phyloP scores from a whole-genome alignment of 2,888 invertebrate species.

The Drosophila neotestacea region DNA sequence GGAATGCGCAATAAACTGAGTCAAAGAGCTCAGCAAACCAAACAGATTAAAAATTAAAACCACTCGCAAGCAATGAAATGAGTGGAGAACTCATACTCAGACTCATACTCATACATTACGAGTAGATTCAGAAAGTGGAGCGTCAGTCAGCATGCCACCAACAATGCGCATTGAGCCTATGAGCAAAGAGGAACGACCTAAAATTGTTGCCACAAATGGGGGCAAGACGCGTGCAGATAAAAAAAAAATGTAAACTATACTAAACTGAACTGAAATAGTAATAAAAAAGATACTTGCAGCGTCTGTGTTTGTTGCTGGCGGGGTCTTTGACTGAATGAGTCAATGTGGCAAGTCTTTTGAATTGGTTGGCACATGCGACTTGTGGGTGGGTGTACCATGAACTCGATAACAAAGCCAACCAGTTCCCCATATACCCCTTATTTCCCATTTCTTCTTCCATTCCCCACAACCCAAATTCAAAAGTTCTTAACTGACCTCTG shows the following conservation, averaged over 20 bases:
- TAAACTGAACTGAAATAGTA: slow-evolving; percentile 6
- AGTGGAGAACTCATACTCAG: slow-evolving; percentile 21
- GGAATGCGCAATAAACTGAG: slow-evolving; percentile 40
- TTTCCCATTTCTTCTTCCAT: no score
- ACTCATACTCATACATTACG: slow-evolving; percentile 1
- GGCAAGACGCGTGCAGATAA: slow-evolving; percentile 55
- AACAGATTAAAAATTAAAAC: slow-evolving; percentile 74
- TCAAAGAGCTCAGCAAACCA: slow-evolving; percentile 37
- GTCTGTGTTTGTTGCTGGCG: slow-evolving; percentile 30
- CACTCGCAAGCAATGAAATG: slow-evolving; percentile 56
- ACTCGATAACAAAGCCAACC: slow-evolving; percentile 55
- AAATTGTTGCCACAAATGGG: slow-evolving; percentile 71
- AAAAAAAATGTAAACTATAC: slow-evolving; percentile 11
- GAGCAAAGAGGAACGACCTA: slow-evolving; percentile 70
- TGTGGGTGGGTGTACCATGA: slow-evolving; percentile 46
- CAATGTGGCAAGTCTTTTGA: slow-evolving; percentile 35
- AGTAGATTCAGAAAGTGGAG: slow-evolving; percentile 47
- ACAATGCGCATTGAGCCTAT: slow-evolving; percentile 48
- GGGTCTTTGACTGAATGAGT: slow-evolving; percentile 56
- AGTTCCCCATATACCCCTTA: slow-evolving; percentile 42
- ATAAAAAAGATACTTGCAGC: slow-evolving; percentile 21
- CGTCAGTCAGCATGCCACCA: slow-evolving; percentile 45
- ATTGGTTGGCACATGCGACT: slow-evolving; percentile 48
- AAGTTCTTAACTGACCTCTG: slow-evolving; percentile 49
- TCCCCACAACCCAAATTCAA: slow-evolving; percentile 3